Evolutionary conservation across 2,113 vertebrate species (phyloP).

Genomic region (Ctenodactylus gundi): DNA sequence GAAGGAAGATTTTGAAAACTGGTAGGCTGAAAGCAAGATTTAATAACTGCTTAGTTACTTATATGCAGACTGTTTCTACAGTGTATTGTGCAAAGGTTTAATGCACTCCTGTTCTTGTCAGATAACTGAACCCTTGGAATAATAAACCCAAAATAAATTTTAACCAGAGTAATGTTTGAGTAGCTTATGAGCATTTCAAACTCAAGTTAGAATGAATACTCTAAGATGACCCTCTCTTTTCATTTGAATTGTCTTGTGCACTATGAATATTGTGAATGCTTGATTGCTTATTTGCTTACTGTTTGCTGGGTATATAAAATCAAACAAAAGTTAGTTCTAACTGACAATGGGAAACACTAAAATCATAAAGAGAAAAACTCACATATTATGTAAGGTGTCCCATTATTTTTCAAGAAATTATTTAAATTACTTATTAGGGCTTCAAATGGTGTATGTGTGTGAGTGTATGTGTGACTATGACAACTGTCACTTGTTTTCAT

Average conservation of each 20-base stretch:
- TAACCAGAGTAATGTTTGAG: constrained; percentile 42
- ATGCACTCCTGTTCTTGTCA: constrained; percentile 50
- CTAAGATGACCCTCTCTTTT: constrained; percentile 38
- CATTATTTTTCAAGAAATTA: constrained; percentile 12
- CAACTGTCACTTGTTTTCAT: not conserved
- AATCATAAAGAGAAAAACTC: not conserved
- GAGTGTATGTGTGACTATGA: not conserved
- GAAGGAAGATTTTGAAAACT: constrained; percentile 57
- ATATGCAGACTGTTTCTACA: constrained; percentile 48
- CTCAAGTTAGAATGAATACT: constrained; percentile 47
- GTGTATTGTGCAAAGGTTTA: constrained; percentile 51
- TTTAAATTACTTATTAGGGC: constrained; percentile 18
- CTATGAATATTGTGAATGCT: constrained; percentile 1
- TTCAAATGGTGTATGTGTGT: not conserved
- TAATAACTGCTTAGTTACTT: constrained; percentile 49
- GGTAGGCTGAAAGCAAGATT: constrained; percentile 60
- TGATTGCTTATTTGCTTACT: not conserved
- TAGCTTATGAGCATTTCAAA: constrained; percentile 53
- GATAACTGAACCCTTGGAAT: constrained; percentile 56
- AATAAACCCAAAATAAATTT: constrained; percentile 44
- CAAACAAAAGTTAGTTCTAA: constrained; percentile 36
- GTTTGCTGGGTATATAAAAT: constrained; percentile 25
- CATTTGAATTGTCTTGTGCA: constrained; percentile 44
- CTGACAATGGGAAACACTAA: not conserved
- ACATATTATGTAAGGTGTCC: not conserved